A percentile compares a stretch with the other conserved stretches of the same genome.
Evolutionary conservation across 2,888 invertebrate genomes (phyloP).

Genomic region (Camptogramma bilineatum): DNA sequence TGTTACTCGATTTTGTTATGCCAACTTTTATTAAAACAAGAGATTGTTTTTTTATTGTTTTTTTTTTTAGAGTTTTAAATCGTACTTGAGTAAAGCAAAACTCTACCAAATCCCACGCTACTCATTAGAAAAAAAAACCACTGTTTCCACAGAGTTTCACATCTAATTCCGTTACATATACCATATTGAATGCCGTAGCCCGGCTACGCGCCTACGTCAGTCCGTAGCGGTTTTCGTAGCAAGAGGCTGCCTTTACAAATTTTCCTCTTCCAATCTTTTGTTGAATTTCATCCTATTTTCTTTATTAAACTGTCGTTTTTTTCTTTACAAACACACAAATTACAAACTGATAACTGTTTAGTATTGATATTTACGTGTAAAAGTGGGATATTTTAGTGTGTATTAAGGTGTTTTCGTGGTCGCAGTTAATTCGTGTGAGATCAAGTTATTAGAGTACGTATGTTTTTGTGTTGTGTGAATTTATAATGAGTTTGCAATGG

Average conservation of each 20-base stretch:
- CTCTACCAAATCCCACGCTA: no score
- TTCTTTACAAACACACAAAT: constrained; percentile 20
- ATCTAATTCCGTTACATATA: constrained; percentile 2
- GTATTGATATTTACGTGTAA: not conserved
- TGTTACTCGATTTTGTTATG: no score
- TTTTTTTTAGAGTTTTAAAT: no score
- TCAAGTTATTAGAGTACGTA: constrained; percentile 36
- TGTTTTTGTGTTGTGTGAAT: constrained; percentile 47
- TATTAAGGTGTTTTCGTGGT: constrained; percentile 27
- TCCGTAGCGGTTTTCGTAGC: constrained; percentile 62
- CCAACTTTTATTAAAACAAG: no score
- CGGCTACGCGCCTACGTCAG: constrained; percentile 54
- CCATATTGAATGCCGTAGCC: constrained; percentile 42
- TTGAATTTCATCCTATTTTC: constrained; percentile 54
- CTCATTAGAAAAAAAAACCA: not conserved
- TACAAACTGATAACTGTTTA: not conserved
- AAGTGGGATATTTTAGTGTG: constrained; percentile 18
- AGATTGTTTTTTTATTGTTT: no score
- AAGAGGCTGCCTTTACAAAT: constrained; percentile 54
- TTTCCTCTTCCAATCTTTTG: constrained; percentile 45
- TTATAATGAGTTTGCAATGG: constrained; percentile 42
- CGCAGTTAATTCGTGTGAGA: constrained; percentile 40
- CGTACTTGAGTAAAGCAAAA: no score
- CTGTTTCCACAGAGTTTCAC: constrained; percentile 15
- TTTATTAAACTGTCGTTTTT: constrained; percentile 60